A percentile compares a stretch with the other conserved stretches of the same genome.
Evolutionary conservation across 2,797 vertebrate genomes (phyloP).

Genomic region (Setipinna tenuifilis): DNA sequence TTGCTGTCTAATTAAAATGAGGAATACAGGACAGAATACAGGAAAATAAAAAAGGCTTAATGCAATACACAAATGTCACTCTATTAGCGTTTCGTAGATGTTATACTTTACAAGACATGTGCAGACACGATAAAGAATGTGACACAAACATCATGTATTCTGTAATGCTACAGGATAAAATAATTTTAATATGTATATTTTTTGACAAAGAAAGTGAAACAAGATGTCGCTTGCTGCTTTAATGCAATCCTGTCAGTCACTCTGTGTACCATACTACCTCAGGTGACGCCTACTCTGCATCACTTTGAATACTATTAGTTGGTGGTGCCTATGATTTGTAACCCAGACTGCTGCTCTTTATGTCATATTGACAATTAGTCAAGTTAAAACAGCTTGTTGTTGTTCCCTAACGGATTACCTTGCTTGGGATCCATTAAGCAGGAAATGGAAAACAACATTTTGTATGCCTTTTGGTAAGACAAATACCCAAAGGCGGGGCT

Average conservation of each 20-base stretch:
- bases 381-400: constrained; percentile 38
- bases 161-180: not conserved
- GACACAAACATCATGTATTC: not conserved
- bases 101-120: not conserved
- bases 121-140: not conserved
- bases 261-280: constrained; percentile 48
- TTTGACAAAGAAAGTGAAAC: constrained; percentile 33
- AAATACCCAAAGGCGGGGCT: constrained; percentile 31
- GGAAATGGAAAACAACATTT: constrained; percentile 35
- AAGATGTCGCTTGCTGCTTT: constrained; percentile 54
- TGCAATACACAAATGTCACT: constrained; percentile 36
- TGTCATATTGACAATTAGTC: constrained; percentile 52
- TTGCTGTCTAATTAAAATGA: constrained; percentile 7
- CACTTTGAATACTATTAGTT: constrained; percentile 58
- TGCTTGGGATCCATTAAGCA: constrained; percentile 49
- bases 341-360: constrained; percentile 52
- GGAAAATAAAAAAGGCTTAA: not conserved
- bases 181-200: not conserved
- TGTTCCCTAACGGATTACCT: constrained; percentile 53
- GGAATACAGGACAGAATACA: not conserved
- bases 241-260: constrained; percentile 57
- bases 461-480: constrained; percentile 26
- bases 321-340: constrained; percentile 54
- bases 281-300: constrained; percentile 50
- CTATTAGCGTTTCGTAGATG: constrained; percentile 33